Conservation (phyloP, 2,797 vertebrate species). For the Eidolon dupreanum region DNA sequence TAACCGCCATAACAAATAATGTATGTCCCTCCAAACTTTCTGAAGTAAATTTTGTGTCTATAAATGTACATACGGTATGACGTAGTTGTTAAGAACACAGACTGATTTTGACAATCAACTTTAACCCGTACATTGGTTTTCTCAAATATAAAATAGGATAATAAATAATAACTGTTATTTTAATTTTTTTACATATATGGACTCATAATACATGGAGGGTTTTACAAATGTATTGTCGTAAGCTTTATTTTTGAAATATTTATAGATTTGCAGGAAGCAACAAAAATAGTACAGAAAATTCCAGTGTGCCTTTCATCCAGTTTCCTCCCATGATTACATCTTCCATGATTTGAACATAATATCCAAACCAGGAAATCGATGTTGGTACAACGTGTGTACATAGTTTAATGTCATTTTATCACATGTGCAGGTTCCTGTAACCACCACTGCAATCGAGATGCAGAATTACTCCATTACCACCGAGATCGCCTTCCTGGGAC, state of each 20-base stretch:
- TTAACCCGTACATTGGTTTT: neutral
- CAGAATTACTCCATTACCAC: neutral
- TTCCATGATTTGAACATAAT: neutral
- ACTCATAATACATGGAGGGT: neutral
- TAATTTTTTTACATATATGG: neutral
- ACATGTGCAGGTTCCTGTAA: neutral
- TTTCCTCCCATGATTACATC: neutral
- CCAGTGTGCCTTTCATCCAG: neutral
- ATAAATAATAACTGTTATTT: neutral
- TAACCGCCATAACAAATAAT: neutral
- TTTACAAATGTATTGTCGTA: neutral
- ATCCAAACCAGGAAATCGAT: neutral
- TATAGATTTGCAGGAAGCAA: slow-evolving; percentile 19
- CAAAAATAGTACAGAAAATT: slow-evolving; percentile 5
- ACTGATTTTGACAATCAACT: neutral
- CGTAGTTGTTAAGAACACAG: neutral
- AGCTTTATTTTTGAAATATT: slow-evolving; percentile 36
- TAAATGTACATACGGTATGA: neutral
- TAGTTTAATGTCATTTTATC: neutral
- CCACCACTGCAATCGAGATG: neutral
- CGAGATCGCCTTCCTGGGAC: neutral
- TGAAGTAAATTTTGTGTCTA: neutral
- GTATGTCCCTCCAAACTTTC: neutral
- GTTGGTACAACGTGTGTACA: neutral
- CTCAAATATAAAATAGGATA: slow-evolving; percentile 20